phyloP scores from a whole-genome alignment of 2,113 vertebrate species.

The Varanus salvator region DNA sequence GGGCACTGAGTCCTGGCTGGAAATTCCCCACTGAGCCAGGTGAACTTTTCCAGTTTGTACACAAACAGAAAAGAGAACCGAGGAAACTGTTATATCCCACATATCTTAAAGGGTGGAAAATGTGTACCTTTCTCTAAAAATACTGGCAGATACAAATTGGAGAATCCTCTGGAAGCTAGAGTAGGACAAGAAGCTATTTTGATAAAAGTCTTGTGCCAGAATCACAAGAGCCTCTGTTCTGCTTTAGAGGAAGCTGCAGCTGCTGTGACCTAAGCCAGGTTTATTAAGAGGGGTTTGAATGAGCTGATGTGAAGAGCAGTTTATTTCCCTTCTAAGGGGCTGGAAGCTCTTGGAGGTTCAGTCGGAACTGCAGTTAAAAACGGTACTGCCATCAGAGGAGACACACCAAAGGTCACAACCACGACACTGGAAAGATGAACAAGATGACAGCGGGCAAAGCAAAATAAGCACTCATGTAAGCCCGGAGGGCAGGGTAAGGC shows the following conservation, averaged over 20 bases:
- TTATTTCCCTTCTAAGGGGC: not conserved
- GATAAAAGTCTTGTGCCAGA: not conserved
- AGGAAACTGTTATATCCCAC: too few relatives aligned
- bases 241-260: not conserved
- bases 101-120: not conserved
- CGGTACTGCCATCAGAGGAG: conserved; percentile 3
- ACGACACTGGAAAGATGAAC: not conserved
- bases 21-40: not conserved
- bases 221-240: not conserved
- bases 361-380: conserved; percentile 1
- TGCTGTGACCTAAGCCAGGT: not conserved
- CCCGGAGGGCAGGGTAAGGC: not conserved
- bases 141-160: not conserved
- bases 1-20: not conserved
- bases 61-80: not conserved
- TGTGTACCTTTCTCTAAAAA: not conserved
- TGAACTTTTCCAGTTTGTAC: not conserved
- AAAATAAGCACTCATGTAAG: conserved; percentile 23
- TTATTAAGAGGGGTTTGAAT: not conserved
- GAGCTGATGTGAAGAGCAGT: not conserved
- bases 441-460: not conserved
- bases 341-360: not conserved
- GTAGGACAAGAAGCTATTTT: conserved; percentile 23
- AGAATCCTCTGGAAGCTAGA: not conserved
- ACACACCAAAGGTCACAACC: not conserved